Base-by-base conservation (phyloP, 2,113 vertebrate genomes). In the Malurus cyaneus region DNA sequence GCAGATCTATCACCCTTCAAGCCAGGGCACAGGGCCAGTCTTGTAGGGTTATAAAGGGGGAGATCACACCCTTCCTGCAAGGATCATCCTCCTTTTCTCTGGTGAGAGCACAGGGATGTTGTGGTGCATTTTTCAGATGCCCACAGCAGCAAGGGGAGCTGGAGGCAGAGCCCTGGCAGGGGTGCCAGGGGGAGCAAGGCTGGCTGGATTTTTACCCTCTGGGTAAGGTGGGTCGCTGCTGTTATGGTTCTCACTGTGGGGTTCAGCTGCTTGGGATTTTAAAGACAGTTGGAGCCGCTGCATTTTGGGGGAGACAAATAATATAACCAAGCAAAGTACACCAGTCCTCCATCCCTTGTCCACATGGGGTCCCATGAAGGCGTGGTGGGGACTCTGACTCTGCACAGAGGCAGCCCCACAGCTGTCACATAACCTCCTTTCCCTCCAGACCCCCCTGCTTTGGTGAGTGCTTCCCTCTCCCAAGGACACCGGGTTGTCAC, bases 131-230 rank as follows among this genome's bases (percentile, higher is more conserved):
- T 44, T 46, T 11, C 41, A 18, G 4, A 3, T 36, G 13, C 8
- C 47, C 3, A 3, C 0, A 3, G 34, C 23, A 44, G 61, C 62
- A 60, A 9, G 2, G 13, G 34, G 44, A 53, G 39, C 31, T 61
- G 69, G 36, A 15, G 71, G 34, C 62, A 47, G 3, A 61, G 74
- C 11, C 61, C 60, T 61, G 0, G 0, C 0, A 0, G n/a, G 41
- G 66, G 18, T 9, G 13, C 25, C 0, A 2, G 26, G 8, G 34
- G 19, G 28, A 25, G n/a, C 1, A 8, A 53, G 29, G 36, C n/a
- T 59, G 71, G 29, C 15, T 15, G 64, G 41, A 54, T 56, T 74
- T 83, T 32, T 3, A 0, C 39, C 18, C 19, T 28, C 53, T 64
- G 34, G 34, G 18, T 24, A 2, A 1, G 6, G 24, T 6, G 52